phyloP scores from a whole-genome alignment of 2,797 vertebrate genomes.

The Myotis pilosus region DNA sequence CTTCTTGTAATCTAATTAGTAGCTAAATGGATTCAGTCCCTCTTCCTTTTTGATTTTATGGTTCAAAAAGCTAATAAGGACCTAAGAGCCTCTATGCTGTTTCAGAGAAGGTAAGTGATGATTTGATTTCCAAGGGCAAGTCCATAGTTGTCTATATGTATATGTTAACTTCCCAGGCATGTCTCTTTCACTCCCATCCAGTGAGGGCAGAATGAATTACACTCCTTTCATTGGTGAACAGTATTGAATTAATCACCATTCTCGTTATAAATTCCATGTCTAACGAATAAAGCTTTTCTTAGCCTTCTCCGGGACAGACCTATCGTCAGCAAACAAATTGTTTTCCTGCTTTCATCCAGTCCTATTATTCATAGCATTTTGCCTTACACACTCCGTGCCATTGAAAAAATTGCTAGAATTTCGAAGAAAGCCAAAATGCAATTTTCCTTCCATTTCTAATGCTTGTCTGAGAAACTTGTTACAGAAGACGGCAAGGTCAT shows the following conservation, averaged over 20 bases:
- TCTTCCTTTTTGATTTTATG: not conserved
- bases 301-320: not conserved
- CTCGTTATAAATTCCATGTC: not conserved
- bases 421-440: conserved; percentile 22
- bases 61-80: not conserved
- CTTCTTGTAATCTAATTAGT: not conserved
- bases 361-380: not conserved
- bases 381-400: not conserved
- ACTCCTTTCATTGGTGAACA: not conserved
- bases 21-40: not conserved
- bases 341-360: not conserved
- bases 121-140: conserved; percentile 38
- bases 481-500: not conserved
- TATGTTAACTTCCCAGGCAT: not conserved
- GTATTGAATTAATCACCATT: conserved; percentile 9
- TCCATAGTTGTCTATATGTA: not conserved
- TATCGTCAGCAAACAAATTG: not conserved
- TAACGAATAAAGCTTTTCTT: conserved; percentile 2
- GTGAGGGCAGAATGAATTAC: not conserved
- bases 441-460: conserved; percentile 55
- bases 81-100: not conserved
- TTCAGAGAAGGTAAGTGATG: not conserved
- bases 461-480: conserved; percentile 56
- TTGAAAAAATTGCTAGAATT: conserved; percentile 55
- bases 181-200: not conserved